Evolutionary conservation across 2,113 vertebrate species (phyloP).

Genomic region (Apeltes quadracus): DNA sequence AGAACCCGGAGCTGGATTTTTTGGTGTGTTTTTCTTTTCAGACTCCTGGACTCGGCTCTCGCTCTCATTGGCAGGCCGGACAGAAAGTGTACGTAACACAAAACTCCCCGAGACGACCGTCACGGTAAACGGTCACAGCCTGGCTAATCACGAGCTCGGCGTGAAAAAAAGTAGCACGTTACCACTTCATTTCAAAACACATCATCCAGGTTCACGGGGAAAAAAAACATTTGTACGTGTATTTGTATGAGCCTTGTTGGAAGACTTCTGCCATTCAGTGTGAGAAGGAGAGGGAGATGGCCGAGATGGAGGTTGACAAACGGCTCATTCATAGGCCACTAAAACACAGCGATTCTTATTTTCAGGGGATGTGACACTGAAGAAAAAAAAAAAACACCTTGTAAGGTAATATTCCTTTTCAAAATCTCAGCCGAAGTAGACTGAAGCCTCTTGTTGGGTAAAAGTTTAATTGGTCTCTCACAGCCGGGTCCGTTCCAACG

Average conservation of each 20-base stretch:
- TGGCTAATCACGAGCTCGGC: conserved; percentile 47
- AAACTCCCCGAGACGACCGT: conserved; percentile 30
- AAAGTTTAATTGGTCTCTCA: conserved; percentile 21
- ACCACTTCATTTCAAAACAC: conserved; percentile 51
- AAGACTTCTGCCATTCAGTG: background rate
- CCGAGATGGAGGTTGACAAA: too few species aligned
- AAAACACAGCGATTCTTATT: too few species aligned
- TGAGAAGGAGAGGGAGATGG: too few species aligned
- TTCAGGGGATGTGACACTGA: background rate
- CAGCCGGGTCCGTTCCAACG: background rate
- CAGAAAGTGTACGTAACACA: conserved; percentile 37
- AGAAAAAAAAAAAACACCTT: background rate
- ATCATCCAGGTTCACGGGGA: conserved; percentile 46
- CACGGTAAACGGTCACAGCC: too few species aligned
- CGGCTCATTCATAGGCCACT: too few species aligned
- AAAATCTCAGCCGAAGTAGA: background rate
- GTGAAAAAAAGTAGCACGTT: conserved; percentile 41
- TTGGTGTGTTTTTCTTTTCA: conserved; percentile 43
- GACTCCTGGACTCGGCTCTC: conserved; percentile 28
- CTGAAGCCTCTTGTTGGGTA: too few species aligned
- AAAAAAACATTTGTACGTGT: too few species aligned
- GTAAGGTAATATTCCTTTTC: background rate
- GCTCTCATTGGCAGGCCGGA: conserved; percentile 42
- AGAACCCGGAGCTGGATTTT: too few species aligned
- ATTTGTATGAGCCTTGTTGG: too few species aligned